phyloP scores from a whole-genome alignment of 2,797 vertebrate species.

The Oreochromis grahami region DNA sequence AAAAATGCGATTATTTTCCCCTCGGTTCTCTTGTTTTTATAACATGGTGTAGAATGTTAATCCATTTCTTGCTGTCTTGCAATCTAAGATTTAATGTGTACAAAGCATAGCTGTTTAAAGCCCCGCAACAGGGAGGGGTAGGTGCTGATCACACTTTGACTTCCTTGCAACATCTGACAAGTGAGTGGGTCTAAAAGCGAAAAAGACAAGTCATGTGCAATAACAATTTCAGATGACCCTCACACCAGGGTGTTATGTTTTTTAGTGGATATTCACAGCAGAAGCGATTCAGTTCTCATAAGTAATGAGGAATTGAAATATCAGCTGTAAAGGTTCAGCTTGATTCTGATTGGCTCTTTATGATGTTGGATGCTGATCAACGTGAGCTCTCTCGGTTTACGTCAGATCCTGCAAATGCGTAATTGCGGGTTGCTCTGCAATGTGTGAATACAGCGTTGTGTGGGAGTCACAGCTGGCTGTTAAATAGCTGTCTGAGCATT shows the following conservation, averaged over 20 bases:
- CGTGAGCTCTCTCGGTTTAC: not conserved
- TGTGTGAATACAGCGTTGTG: slow-evolving; percentile 1
- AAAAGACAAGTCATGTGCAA: not conserved
- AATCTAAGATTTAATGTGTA: not conserved
- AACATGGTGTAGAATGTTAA: not conserved
- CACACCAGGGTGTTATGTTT: not conserved
- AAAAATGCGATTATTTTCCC: not conserved
- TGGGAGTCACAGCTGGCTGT: slow-evolving; percentile 48
- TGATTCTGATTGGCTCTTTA: not conserved
- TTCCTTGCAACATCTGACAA: slow-evolving; percentile 3
- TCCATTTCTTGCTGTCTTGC: not conserved
- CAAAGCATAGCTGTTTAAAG: not conserved
- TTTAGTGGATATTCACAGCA: not conserved
- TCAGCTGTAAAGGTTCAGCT: not conserved
- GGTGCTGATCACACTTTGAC: not conserved
- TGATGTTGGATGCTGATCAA: not conserved
- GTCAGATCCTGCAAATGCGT: not conserved
- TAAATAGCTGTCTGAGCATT: slow-evolving; percentile 32
- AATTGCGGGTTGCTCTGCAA: not conserved
- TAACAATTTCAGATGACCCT: not conserved
- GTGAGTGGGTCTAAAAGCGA: not conserved
- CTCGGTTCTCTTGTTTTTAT: not conserved
- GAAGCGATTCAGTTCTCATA: not conserved
- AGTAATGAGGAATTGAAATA: not conserved
- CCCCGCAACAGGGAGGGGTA: not conserved